phyloP scores from a whole-genome alignment of 2,113 vertebrate genomes.

The Scytalopus superciliaris region DNA sequence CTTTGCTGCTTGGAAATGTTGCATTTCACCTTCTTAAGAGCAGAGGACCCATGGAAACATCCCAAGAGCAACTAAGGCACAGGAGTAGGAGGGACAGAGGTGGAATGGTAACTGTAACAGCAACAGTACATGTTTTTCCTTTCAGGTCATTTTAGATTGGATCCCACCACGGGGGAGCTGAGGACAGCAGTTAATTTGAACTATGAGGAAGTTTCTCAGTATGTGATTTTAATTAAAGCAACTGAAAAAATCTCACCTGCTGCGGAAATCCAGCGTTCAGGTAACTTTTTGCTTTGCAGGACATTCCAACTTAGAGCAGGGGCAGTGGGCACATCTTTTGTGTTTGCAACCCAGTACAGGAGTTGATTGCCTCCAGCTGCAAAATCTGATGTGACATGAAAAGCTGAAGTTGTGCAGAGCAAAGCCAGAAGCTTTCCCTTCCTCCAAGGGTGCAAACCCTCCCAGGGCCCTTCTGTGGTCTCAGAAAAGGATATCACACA shows the following conservation, averaged over 20 bases:
- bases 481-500: not conserved
- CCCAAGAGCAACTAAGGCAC: not conserved
- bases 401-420: not conserved
- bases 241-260: not conserved
- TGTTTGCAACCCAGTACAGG: not conserved
- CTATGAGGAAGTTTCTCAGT: conserved; percentile 43
- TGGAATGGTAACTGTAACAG: not conserved
- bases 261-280: not conserved
- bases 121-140: not conserved
- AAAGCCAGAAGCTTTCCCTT: not conserved
- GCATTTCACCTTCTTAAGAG: not conserved
- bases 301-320: not conserved
- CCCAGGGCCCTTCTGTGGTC: not conserved
- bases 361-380: not conserved
- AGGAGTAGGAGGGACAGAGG: not conserved
- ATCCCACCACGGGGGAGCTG: conserved; percentile 45
- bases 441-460: not conserved
- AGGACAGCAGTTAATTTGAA: conserved; percentile 56
- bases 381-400: not conserved
- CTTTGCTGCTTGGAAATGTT: not conserved
- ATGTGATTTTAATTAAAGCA: conserved; percentile 57
- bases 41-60: not conserved
- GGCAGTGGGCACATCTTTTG: not conserved
- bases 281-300: not conserved
- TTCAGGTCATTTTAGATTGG: conserved; percentile 62